These are phyloP conservation scores for Malacoctenus gilli DNA, from an alignment of 2,797 vertebrate genomes.

Conservation along the genomic window DNA sequence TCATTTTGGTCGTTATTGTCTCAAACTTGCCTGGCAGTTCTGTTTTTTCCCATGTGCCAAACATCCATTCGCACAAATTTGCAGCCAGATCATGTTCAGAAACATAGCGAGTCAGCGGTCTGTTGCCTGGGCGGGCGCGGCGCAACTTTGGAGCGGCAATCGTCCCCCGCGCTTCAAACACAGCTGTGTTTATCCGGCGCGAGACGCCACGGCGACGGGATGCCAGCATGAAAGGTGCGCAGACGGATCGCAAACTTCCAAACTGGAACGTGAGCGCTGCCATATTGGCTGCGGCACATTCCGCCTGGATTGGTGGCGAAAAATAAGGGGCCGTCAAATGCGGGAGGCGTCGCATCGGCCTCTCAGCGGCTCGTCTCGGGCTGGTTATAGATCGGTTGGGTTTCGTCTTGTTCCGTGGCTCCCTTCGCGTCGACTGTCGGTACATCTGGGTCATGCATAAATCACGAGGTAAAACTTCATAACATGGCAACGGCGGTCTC, in stretches of 20 bases:
- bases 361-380: neutral
- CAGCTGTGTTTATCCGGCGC: conserved; percentile 71
- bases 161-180: conserved; percentile 60
- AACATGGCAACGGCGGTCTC: conserved; percentile 46
- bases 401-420: too few species aligned
- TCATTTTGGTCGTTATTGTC: conserved; percentile 7
- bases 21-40: conserved; percentile 28
- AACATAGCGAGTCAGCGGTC: conserved; percentile 59
- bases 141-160: conserved; percentile 48
- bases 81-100: conserved; percentile 45
- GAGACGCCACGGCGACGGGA: conserved; percentile 47
- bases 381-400: too few species aligned
- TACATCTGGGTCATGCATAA: conserved; percentile 37
- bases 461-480: conserved; percentile 46
- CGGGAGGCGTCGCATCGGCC: neutral
- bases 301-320: conserved; percentile 5
- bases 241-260: conserved; percentile 28
- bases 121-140: conserved; percentile 63
- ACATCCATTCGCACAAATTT: conserved; percentile 50
- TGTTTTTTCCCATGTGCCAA: conserved; percentile 19
- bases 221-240: conserved; percentile 57
- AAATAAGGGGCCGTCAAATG: neutral
- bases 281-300: conserved; percentile 10
- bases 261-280: conserved; percentile 32
- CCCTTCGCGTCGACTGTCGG: neutral